phyloP scores from a whole-genome alignment of 2,113 vertebrate species.

The Strigops habroptila region DNA sequence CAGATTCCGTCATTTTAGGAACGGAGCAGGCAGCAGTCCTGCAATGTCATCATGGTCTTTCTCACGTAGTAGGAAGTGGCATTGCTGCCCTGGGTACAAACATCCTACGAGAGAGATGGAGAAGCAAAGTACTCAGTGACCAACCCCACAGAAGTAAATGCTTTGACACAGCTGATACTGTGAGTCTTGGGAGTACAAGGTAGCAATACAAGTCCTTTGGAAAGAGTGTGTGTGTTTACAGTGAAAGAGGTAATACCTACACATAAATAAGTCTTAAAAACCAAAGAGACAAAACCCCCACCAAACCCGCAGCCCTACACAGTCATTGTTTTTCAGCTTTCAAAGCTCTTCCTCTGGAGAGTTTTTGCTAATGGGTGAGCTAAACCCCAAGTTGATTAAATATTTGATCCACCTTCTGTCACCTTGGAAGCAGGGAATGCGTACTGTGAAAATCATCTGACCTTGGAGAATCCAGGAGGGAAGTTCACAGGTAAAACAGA shows the following conservation, averaged over 20 bases:
- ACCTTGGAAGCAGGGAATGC: background rate
- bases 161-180: background rate
- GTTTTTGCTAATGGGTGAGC: background rate
- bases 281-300: background rate
- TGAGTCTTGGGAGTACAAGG: background rate
- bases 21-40: background rate
- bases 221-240: background rate
- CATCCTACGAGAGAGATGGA: constrained; percentile 22
- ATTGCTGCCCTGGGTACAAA: constrained; percentile 10
- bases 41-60: background rate
- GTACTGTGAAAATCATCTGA: background rate
- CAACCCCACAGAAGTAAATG: background rate
- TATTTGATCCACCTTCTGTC: background rate
- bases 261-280: background rate
- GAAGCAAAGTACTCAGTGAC: background rate
- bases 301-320: background rate
- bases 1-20: constrained; percentile 1
- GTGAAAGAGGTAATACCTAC: background rate
- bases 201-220: background rate
- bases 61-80: constrained; percentile 33
- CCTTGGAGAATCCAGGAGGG: background rate
- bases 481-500: background rate
- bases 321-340: background rate
- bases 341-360: background rate
- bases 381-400: background rate